phyloP scores from a whole-genome alignment of 1,140 invertebrate species.

The Laupala kohalensis region DNA sequence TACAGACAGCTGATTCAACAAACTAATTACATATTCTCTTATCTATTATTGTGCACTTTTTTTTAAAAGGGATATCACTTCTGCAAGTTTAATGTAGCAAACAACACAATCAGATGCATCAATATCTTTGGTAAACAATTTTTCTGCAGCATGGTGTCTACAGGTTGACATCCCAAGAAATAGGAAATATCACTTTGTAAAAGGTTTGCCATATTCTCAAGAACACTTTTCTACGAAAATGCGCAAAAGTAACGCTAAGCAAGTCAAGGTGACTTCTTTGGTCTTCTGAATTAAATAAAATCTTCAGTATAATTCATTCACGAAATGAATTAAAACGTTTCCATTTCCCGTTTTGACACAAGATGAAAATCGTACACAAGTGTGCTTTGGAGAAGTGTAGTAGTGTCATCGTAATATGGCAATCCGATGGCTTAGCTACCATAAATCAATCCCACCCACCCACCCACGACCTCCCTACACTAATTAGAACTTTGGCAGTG shows the following conservation, averaged over 20 bases:
- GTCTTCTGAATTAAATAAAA: no score
- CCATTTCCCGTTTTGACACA: no score
- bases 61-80: background rate
- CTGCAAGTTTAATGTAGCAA: background rate
- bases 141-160: background rate
- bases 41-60: background rate
- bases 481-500: conserved; percentile 3
- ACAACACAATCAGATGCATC: background rate
- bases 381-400: no score
- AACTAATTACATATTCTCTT: background rate
- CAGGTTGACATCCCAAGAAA: background rate
- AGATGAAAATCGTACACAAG: no score
- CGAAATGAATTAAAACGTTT: no score
- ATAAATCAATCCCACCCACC: background rate
- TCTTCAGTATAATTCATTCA: no score
- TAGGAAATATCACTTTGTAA: background rate
- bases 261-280: background rate
- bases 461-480: background rate
- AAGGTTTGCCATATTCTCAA: background rate
- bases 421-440: background rate
- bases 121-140: background rate
- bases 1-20: background rate
- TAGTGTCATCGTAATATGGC: background rate
- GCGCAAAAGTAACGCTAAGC: no score
- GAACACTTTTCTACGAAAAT: no score